A percentile compares a stretch with the other conserved stretches of the same genome.
Conservation (phyloP, 1,140 invertebrate genomes). For the Solenopsis invicta region DNA sequence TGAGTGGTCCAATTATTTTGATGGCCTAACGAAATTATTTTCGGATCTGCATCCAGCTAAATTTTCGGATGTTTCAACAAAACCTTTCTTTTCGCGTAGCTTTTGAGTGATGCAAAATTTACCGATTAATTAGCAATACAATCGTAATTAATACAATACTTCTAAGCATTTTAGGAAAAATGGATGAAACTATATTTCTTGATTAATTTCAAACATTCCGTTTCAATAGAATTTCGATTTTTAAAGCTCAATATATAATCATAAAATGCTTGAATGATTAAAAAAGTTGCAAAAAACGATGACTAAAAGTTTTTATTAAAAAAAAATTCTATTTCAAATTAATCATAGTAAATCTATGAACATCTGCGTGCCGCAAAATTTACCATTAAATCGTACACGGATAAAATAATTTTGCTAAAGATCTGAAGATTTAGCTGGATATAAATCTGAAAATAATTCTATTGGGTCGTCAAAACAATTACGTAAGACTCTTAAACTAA, state of each 20-base stretch:
- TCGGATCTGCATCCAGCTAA: too few relatives aligned
- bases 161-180: neutral
- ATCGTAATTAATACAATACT: neutral
- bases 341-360: neutral
- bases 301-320: neutral
- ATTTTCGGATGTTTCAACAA: too few relatives aligned
- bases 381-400: neutral
- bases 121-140: neutral
- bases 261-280: neutral
- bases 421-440: too few relatives aligned
- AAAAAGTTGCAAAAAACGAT: neutral
- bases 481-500: too few relatives aligned
- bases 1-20: too few relatives aligned
- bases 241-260: neutral
- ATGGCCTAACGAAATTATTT: too few relatives aligned
- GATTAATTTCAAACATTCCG: neutral
- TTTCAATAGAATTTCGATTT: conserved; percentile 8
- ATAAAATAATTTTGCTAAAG: too few relatives aligned
- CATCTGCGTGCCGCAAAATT: neutral
- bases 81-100: too few relatives aligned
- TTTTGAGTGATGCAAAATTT: neutral
- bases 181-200: neutral
- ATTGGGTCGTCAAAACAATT: too few relatives aligned
- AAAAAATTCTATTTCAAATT: neutral
- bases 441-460: too few relatives aligned